These are phyloP conservation scores for Drosophila rhopaloa DNA, from an alignment of 1,140 invertebrate genomes.

Conservation along the genomic window DNA sequence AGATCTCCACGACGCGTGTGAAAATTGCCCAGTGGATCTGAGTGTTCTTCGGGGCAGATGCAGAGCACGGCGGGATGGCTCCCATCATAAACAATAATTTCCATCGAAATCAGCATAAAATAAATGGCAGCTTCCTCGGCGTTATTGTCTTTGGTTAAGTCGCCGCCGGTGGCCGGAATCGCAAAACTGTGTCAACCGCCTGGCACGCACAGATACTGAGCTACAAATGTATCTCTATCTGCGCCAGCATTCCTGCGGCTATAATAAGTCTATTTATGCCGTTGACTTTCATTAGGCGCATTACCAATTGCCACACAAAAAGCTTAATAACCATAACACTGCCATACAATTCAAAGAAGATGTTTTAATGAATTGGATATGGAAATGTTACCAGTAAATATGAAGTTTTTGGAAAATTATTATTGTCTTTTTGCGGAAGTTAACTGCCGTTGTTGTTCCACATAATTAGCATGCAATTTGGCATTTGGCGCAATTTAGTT, in stretches of 20 bases:
- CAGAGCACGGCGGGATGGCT: conserved; percentile 17
- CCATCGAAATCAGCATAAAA: conserved; percentile 74
- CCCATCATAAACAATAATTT: conserved; percentile 61
- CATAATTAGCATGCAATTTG: conserved; percentile 82
- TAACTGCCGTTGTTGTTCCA: conserved; percentile 42
- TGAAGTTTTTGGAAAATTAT: conserved; percentile 10
- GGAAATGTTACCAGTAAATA: conserved; percentile 20
- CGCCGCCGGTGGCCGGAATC: conserved; percentile 50
- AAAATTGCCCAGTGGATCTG: conserved; percentile 49
- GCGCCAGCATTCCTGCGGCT: conserved; percentile 60
- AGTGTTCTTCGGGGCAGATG: background rate
- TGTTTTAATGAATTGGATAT: conserved; percentile 41
- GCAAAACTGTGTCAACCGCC: conserved; percentile 59
- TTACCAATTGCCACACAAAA: conserved; percentile 1
- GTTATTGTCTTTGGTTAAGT: conserved; percentile 27
- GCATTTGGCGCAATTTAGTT: conserved; percentile 75
- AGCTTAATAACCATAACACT: conserved; percentile 3
- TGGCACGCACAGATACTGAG: conserved; percentile 40
- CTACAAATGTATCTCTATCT: conserved; percentile 35
- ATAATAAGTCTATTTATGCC: conserved; percentile 68
- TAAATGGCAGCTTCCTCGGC: conserved; percentile 51
- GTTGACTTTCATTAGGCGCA: conserved; percentile 56
- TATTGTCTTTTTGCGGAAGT: conserved; percentile 35
- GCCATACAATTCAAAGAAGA: conserved; percentile 5
- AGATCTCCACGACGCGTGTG: conserved; percentile 61